Percentiles rank a stretch among this genome's conserved stretches.
Evolutionary conservation across 2,797 vertebrate genomes (phyloP).

Genomic region (Alauda arvensis): DNA sequence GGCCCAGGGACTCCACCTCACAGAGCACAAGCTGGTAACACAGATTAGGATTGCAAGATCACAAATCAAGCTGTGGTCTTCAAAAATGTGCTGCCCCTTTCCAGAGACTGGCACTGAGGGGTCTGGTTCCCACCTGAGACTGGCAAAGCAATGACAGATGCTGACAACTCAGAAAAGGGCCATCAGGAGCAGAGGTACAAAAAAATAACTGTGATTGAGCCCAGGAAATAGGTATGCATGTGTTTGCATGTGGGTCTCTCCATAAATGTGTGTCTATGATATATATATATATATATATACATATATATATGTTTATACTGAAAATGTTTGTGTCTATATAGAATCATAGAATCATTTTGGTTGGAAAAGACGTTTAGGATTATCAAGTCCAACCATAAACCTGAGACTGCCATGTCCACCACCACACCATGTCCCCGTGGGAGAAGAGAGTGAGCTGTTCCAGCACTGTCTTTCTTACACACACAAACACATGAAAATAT

Average conservation of each 20-base stretch:
- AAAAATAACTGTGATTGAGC: neutral
- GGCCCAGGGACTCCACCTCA: neutral
- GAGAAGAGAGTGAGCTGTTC: neutral
- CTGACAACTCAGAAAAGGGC: neutral
- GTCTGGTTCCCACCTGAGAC: neutral
- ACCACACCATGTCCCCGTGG: neutral
- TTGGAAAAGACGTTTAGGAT: neutral
- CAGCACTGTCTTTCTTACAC: neutral
- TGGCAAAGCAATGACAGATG: neutral
- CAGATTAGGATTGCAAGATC: neutral
- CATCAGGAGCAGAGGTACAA: neutral
- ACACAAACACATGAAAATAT: neutral
- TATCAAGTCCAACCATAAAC: neutral
- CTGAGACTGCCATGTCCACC: neutral
- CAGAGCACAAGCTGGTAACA: neutral
- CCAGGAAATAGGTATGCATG: rapidly evolving
- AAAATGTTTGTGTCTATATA: neutral
- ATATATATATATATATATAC: neutral
- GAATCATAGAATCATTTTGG: neutral
- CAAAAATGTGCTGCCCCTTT: neutral
- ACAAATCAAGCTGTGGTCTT: neutral
- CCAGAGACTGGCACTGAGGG: neutral
- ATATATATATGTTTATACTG: neutral
- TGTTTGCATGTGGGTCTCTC: neutral
- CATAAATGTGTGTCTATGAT: neutral